A percentile compares a stretch with the other conserved stretches of the same genome.
phyloP scores from a whole-genome alignment of 2,797 vertebrate species.

The Chaetophractus vellerosus region DNA sequence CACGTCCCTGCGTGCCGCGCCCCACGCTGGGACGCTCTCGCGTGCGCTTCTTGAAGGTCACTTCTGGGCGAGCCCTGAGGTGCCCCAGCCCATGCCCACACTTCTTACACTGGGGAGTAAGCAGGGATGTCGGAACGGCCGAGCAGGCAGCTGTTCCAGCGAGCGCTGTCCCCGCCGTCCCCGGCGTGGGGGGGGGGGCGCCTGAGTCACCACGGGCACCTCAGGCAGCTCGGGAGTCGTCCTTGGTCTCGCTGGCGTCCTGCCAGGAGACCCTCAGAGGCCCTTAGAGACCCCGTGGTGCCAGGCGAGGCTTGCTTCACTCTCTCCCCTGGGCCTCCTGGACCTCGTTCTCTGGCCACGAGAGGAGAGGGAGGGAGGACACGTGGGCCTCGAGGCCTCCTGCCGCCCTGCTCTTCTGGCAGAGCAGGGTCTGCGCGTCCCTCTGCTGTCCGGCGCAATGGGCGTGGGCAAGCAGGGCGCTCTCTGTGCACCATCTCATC shows the following conservation, averaged over 20 bases:
- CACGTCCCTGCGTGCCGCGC: too few relatives aligned
- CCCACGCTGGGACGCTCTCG: neutral
- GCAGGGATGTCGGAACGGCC: constrained; percentile 12
- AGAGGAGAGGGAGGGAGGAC: neutral
- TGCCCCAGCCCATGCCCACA: neutral
- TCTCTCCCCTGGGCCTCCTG: neutral
- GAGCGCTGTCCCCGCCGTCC: neutral
- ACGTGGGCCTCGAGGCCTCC: neutral
- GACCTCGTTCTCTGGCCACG: neutral
- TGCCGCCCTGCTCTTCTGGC: neutral
- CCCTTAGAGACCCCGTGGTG: neutral
- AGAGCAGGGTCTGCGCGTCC: neutral
- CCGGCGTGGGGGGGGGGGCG: neutral
- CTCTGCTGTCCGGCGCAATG: constrained; percentile 2
- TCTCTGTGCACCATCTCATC: neutral
- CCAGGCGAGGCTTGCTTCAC: neutral
- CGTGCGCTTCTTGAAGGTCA: constrained; percentile 33
- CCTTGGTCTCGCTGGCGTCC: neutral
- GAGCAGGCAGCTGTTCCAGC: neutral
- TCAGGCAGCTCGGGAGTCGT: neutral
- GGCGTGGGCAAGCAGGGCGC: neutral
- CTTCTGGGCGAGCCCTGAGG: neutral
- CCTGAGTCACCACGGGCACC: neutral
- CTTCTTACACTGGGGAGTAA: constrained; percentile 25
- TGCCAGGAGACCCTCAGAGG: neutral